Evolutionary conservation across 2,888 invertebrate species (phyloP).

Genomic region (Ecliptopera silaceata): DNA sequence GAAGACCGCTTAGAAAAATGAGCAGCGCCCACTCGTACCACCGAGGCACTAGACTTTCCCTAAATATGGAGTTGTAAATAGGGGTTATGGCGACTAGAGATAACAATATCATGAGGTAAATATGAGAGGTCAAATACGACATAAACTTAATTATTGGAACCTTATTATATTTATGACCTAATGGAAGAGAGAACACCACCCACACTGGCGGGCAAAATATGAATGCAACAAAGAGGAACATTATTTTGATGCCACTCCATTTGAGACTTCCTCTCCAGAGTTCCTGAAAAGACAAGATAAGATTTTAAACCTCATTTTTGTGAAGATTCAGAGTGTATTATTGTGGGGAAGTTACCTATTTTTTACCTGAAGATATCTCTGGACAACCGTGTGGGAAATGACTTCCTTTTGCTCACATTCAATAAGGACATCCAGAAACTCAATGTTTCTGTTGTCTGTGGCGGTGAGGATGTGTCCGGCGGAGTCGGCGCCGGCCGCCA

Average conservation of each 20-base stretch:
- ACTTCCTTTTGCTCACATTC: conserved; percentile 99
- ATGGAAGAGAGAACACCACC: conserved; percentile 96
- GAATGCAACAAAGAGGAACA: conserved; percentile 95
- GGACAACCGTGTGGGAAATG: conserved; percentile 98
- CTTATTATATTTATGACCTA: conserved; percentile 97
- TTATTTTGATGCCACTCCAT: conserved; percentile 98
- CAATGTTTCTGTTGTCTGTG: conserved; percentile 96
- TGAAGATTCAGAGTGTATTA: conserved; percentile 26
- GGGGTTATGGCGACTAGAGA: conserved; percentile 95
- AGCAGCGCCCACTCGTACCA: conserved; percentile 98
- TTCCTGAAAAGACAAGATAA: conserved; percentile 85
- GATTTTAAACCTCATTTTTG: conserved; percentile 24
- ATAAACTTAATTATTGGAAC: conserved; percentile 99
- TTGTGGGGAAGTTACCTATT: conserved; percentile 78
- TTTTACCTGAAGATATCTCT: conserved; percentile 96
- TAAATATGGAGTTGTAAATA: conserved; percentile 90
- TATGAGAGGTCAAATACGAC: conserved; percentile 99
- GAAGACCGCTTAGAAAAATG: conserved; percentile 96
- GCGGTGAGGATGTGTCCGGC: conserved; percentile 97
- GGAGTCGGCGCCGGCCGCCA: conserved; percentile 97
- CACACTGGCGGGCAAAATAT: conserved; percentile 98
- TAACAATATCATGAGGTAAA: conserved; percentile 97
- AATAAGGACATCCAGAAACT: conserved; percentile 97
- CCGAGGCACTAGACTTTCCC: conserved; percentile 91
- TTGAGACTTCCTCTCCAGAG: conserved; percentile 98